Percentiles rank a stretch among this genome's conserved stretches.
phyloP scores from a whole-genome alignment of 2,888 invertebrate genomes.

The Rhyacophila evoluta region DNA sequence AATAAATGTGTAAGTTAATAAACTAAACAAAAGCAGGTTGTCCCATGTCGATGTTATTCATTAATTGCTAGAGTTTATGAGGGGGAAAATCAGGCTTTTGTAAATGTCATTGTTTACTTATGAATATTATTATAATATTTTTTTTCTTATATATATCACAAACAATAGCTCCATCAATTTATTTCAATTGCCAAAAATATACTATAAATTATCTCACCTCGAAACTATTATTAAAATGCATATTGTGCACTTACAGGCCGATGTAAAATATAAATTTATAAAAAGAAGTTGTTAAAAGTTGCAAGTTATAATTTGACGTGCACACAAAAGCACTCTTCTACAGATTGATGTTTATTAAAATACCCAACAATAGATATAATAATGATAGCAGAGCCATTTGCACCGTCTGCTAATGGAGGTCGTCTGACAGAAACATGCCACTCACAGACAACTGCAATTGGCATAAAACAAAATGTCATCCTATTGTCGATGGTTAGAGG shows the following conservation, averaged over 20 bases:
- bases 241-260: neutral
- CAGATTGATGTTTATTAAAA: conserved; percentile 22
- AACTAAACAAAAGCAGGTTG: too few relatives aligned
- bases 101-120: too few relatives aligned
- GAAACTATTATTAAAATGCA: too few relatives aligned
- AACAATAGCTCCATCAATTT: too few relatives aligned
- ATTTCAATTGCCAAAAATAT: too few relatives aligned
- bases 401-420: neutral
- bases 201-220: too few relatives aligned
- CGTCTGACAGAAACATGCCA: neutral
- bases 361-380: conserved; percentile 14
- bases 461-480: conserved; percentile 24
- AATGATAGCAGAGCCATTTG: neutral
- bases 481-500: conserved; percentile 10
- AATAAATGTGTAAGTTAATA: too few relatives aligned
- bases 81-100: too few relatives aligned
- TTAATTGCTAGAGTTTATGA: too few relatives aligned
- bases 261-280: neutral
- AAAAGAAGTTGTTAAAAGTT: neutral
- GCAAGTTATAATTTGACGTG: neutral
- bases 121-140: too few relatives aligned
- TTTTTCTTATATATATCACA: too few relatives aligned
- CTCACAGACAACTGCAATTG: neutral
- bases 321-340: neutral
- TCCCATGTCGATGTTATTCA: too few relatives aligned